phyloP scores from a whole-genome alignment of 2,888 invertebrate species.

The Drosophila histrio region DNA sequence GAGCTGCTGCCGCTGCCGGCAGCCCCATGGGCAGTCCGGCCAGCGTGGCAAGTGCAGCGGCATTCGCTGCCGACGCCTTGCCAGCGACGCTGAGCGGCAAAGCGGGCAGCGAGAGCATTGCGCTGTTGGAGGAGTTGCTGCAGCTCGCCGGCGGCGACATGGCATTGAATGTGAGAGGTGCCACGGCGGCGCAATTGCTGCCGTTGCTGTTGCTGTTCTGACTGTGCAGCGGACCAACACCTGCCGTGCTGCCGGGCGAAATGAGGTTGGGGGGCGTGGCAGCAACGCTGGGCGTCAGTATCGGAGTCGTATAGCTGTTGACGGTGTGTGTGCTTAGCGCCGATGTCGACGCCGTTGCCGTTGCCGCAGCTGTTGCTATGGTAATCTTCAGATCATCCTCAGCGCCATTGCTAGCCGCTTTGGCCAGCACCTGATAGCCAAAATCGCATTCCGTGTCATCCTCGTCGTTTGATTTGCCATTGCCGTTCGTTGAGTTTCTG shows the following conservation, averaged over 20 bases:
- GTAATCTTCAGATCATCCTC: constrained; percentile 77
- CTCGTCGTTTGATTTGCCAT: constrained; percentile 77
- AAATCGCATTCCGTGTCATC: constrained; percentile 83
- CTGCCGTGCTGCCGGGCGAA: constrained; percentile 54
- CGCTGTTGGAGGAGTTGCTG: constrained; percentile 37
- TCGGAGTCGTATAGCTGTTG: constrained; percentile 56
- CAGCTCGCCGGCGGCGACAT: constrained; percentile 49
- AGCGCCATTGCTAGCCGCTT: constrained; percentile 69
- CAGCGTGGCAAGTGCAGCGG: constrained; percentile 49
- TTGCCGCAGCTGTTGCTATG: constrained; percentile 50
- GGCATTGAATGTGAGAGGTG: constrained; percentile 53
- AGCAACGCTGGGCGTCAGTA: constrained; percentile 49
- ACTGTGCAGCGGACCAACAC: constrained; percentile 27
- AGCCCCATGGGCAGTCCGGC: constrained; percentile 60
- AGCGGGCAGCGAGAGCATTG: constrained; percentile 68
- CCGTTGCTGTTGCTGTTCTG: constrained; percentile 64
- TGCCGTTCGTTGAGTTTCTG: constrained; percentile 71
- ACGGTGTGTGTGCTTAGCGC: constrained; percentile 59
- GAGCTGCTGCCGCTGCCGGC: constrained; percentile 57
- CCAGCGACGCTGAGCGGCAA: constrained; percentile 49
- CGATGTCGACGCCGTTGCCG: constrained; percentile 29
- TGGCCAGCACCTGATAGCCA: constrained; percentile 82
- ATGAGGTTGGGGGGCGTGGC: constrained; percentile 62
- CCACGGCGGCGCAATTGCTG: constrained; percentile 64
- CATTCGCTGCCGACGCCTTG: constrained; percentile 50